Base-by-base conservation (phyloP, 2,888 invertebrate species). In the Meiosimyza platycephala region DNA sequence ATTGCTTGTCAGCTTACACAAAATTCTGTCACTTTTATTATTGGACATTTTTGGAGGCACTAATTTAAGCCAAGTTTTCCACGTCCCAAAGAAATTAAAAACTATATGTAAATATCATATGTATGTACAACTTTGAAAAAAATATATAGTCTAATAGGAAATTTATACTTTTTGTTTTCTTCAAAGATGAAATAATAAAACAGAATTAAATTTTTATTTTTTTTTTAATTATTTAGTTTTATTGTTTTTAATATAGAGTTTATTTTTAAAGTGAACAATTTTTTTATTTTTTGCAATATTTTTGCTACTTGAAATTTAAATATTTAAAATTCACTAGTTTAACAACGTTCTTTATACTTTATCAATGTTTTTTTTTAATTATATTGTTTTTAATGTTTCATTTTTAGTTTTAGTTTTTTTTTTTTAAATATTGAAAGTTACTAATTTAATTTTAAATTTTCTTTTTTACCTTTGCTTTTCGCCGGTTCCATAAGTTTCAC, bases 251-350 rank as follows among this genome's bases (percentile, higher is more conserved):
- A 40, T 40, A 40, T 40, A 40, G 40, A 40, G 40, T 40, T 40
- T 40, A 9, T 9, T 40, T 40, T 40, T 40, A 9, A 40, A 40
- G 40, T 40, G 40, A 57, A 28, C 28, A 28, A 57, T 57, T 57
- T 57, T 57, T 22, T 7, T 57, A 5, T 18, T 55, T 6, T 57
- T 57, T 57, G 4, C 6, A 28, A 18, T 57, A 12, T 6, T 22
- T 18, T 16, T 18, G 40, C 50, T 64, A 22, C 13, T 12, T 64
- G 64, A 50, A 64, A 13, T 51, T 48, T 64, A 50, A 64, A 64
- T 51, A 28, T 64, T 64, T 22, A 64, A 64, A 64, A 64, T 64
- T 51, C 51, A 13, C 64, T 64, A 51, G 22, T 64, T 28, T 22
- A 64, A 64, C 51, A 64, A 64, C 28, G 51, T 12, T 51, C 50